Conservation (phyloP, 2,888 invertebrate genomes). For the Heliconius sara region DNA sequence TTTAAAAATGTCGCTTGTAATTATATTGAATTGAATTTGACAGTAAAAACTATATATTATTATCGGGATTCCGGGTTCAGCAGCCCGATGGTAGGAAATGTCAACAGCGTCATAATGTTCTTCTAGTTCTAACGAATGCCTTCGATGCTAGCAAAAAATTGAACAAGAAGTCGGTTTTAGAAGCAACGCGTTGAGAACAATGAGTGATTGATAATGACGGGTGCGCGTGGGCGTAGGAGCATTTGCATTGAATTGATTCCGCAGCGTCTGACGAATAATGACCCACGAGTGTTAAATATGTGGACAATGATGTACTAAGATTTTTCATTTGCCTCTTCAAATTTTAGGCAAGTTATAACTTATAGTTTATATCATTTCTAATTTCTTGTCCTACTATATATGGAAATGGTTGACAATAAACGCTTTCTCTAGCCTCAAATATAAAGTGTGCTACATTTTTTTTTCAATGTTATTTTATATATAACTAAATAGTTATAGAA, state of each 20-base stretch:
- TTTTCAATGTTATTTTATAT: constrained; percentile 60
- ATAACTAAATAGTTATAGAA: not conserved
- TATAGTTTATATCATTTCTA: not conserved
- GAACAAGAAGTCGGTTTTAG: constrained; percentile 55
- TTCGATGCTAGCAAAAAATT: constrained; percentile 68
- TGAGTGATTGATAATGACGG: constrained; percentile 76
- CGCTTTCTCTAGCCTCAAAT: constrained; percentile 83
- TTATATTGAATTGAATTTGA: constrained; percentile 50
- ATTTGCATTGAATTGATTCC: constrained; percentile 81
- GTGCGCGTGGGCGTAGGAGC: constrained; percentile 64
- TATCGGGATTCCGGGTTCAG: constrained; percentile 77
- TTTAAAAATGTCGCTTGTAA: constrained; percentile 50
- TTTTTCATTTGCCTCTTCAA: not conserved
- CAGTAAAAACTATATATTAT: constrained; percentile 57
- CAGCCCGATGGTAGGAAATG: constrained; percentile 69
- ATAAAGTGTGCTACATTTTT: constrained; percentile 68
- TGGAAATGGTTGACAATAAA: constrained; percentile 70
- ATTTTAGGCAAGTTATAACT: not conserved
- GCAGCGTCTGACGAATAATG: constrained; percentile 68
- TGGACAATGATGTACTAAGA: not conserved
- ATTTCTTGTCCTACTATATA: constrained; percentile 41
- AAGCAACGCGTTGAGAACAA: constrained; percentile 59
- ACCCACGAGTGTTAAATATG: constrained; percentile 61
- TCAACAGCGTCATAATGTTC: constrained; percentile 65
- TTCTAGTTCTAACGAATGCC: constrained; percentile 73